phyloP scores from a whole-genome alignment of 2,888 invertebrate species.

The Amiota communis region DNA sequence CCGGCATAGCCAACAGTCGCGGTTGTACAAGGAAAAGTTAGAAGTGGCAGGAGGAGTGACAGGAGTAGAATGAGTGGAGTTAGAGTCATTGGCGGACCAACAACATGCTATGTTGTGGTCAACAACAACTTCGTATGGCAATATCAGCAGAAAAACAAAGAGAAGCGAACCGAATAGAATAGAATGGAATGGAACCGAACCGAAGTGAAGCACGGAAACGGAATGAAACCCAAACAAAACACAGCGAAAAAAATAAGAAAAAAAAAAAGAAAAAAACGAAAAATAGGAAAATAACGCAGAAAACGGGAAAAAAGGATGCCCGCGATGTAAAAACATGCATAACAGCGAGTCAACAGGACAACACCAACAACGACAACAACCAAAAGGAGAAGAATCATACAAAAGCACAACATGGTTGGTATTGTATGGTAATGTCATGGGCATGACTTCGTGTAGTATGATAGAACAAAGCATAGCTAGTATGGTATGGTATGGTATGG shows the following conservation, averaged over 20 bases:
- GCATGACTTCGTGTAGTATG: no score
- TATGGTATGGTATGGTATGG: no score
- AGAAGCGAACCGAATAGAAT: slow-evolving; percentile 27
- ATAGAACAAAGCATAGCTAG: no score
- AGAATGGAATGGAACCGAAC: slow-evolving; percentile 25
- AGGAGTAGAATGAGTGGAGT: slow-evolving; percentile 56
- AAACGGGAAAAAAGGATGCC: not conserved
- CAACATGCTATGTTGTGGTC: slow-evolving; percentile 70
- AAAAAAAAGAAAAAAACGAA: no score
- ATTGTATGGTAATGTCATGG: no score
- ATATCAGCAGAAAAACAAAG: slow-evolving; percentile 58
- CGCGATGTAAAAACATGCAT: not conserved
- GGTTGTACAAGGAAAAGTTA: slow-evolving; percentile 32
- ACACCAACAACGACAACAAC: slow-evolving; percentile 41
- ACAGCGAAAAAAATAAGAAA: no score
- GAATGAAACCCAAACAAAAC: not conserved
- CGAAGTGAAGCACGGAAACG: not conserved
- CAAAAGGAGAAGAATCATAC: slow-evolving; percentile 42
- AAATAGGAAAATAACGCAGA: no score
- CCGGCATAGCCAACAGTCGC: slow-evolving; percentile 12
- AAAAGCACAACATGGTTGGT: slow-evolving; percentile 30
- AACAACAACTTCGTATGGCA: slow-evolving; percentile 63
- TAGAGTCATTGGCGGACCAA: slow-evolving; percentile 70
- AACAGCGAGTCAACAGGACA: slow-evolving; percentile 32
- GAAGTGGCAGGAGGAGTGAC: not conserved